phyloP scores from a whole-genome alignment of 2,113 vertebrate genomes.

The Turnix velox region DNA sequence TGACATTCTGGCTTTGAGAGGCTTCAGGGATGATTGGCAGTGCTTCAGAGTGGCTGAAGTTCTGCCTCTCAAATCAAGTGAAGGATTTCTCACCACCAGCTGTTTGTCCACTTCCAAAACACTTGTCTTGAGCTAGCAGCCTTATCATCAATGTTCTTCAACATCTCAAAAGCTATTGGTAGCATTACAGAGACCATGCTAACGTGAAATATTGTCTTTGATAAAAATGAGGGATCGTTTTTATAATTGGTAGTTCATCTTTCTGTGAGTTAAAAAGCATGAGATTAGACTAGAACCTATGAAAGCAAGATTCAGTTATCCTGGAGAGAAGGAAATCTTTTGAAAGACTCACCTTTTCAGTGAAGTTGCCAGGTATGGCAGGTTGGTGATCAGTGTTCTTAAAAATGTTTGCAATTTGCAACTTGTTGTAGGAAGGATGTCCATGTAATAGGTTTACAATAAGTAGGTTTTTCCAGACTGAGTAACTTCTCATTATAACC shows the following conservation, averaged over 20 bases:
- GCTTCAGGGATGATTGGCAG: background rate
- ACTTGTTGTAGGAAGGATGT: background rate
- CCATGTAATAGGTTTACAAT: background rate
- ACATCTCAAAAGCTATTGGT: background rate
- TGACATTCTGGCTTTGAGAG: background rate
- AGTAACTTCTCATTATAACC: background rate
- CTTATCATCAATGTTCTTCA: background rate
- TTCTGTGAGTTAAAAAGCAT: background rate
- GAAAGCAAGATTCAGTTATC: background rate
- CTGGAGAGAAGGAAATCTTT: background rate
- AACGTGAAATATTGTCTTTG: background rate
- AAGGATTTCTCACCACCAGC: background rate
- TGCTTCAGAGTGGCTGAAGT: background rate
- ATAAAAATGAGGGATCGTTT: background rate
- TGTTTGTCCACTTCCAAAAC: background rate
- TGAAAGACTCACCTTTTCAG: background rate
- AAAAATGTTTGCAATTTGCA: background rate
- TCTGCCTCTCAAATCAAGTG: background rate
- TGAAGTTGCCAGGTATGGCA: background rate
- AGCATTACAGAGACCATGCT: background rate
- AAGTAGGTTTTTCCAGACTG: background rate
- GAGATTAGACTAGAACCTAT: background rate
- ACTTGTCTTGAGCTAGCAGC: background rate
- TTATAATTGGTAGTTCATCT: background rate
- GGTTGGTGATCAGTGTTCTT: background rate